phyloP scores from a whole-genome alignment of 2,113 vertebrate species.

The Rhinolophus sinicus region DNA sequence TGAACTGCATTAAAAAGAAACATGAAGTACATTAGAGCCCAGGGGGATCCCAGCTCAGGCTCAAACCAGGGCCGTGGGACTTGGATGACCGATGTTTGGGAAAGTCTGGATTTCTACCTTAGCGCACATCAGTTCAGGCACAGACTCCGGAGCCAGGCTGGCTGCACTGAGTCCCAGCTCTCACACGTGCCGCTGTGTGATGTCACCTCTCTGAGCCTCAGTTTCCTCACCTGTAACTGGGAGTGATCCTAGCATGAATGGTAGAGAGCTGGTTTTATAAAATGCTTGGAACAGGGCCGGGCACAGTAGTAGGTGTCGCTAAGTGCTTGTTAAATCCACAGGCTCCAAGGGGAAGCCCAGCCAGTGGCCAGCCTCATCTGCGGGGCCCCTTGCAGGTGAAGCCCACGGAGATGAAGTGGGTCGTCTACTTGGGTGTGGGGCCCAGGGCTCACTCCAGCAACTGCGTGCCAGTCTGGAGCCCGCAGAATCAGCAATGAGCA shows the following conservation, averaged over 20 bases:
- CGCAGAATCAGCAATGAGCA: neutral
- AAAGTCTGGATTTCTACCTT: fast-evolving
- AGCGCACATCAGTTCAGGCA: fast-evolving
- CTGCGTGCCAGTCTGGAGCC: fast-evolving
- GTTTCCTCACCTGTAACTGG: neutral
- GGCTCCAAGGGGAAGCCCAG: fast-evolving
- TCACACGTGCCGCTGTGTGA: neutral
- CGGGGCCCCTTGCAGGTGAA: neutral
- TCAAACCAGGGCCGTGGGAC: fast-evolving
- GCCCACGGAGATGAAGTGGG: fast-evolving
- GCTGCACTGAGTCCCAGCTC: neutral
- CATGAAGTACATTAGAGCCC: neutral
- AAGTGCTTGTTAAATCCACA: neutral
- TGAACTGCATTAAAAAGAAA: neutral
- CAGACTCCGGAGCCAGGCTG: neutral
- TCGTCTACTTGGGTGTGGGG: fast-evolving
- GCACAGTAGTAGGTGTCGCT: neutral
- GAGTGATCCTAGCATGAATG: fast-evolving
- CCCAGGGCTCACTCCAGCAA: too few relatives aligned
- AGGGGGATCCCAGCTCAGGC: neutral
- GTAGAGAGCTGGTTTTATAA: fast-evolving
- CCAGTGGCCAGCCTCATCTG: fast-evolving
- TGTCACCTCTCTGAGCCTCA: neutral
- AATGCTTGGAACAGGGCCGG: neutral
- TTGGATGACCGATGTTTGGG: fast-evolving